Percentiles rank a stretch among this genome's conserved stretches.
These are phyloP conservation scores for Drosophila heteroneura DNA, from an alignment of 2,888 invertebrate genomes.

Conservation along the genomic window DNA sequence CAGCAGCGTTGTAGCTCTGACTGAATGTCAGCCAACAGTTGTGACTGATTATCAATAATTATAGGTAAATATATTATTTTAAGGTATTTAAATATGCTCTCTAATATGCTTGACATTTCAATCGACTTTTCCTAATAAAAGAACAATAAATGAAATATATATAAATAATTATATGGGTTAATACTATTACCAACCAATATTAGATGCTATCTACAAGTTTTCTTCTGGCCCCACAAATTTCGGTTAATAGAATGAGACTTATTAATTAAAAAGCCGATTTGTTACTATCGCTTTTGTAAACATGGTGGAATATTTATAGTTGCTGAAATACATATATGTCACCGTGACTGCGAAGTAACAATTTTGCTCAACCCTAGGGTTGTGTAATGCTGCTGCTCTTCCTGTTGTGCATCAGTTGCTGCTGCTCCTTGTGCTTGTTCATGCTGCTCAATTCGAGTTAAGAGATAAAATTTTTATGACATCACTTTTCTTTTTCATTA, in stretches of 20 bases:
- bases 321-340: background rate
- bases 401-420: conserved; percentile 31
- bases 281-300: background rate
- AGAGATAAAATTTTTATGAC: conserved; percentile 80
- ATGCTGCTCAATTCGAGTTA: conserved; percentile 79
- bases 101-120: too few species aligned
- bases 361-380: background rate
- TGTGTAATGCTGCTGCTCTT: conserved; percentile 25
- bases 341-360: background rate
- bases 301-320: background rate
- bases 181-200: background rate
- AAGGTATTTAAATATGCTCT: background rate
- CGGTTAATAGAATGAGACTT: background rate
- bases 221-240: background rate
- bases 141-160: background rate
- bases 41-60: background rate
- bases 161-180: background rate
- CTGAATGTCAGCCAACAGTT: too few species aligned
- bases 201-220: background rate
- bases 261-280: background rate
- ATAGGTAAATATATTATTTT: background rate
- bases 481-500: conserved; percentile 79
- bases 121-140: background rate
- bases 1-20: background rate
- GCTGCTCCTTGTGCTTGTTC: conserved; percentile 56